These are phyloP conservation scores for Ridgeia piscesae DNA, from an alignment of 1,140 invertebrate species.

Conservation along the genomic window DNA sequence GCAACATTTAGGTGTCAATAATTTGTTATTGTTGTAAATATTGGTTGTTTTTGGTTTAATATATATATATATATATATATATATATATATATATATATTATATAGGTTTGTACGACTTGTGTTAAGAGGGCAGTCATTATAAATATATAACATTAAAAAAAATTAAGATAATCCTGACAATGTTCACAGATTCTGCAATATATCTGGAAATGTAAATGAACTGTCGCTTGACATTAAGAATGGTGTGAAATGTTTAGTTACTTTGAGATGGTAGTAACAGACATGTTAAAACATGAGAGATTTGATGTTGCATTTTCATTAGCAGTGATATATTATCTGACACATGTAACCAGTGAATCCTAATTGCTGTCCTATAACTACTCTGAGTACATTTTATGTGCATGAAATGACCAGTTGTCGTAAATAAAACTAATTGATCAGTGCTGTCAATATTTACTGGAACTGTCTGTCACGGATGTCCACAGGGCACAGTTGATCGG, in stretches of 20 bases:
- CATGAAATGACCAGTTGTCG: background rate
- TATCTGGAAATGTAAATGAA: background rate
- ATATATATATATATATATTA: too few relatives aligned
- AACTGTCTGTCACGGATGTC: background rate
- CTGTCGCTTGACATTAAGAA: background rate
- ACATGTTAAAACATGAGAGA: background rate
- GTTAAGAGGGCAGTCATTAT: too few relatives aligned
- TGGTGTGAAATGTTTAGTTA: background rate
- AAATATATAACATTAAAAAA: too few relatives aligned
- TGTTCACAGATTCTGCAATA: background rate
- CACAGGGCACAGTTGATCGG: constrained; percentile 80
- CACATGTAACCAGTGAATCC: background rate
- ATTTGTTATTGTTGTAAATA: too few relatives aligned
- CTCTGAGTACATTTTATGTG: background rate
- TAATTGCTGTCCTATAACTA: background rate
- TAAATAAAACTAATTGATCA: background rate
- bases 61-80: too few relatives aligned
- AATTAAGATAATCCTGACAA: too few relatives aligned
- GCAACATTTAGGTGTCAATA: too few relatives aligned
- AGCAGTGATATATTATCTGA: background rate
- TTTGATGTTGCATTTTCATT: background rate
- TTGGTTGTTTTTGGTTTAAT: too few relatives aligned
- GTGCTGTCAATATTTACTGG: background rate
- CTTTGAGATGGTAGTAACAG: background rate
- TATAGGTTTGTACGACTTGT: too few relatives aligned